Conservation (phyloP, 1,140 invertebrate genomes). For the Macrosteles quadrilineatus region DNA sequence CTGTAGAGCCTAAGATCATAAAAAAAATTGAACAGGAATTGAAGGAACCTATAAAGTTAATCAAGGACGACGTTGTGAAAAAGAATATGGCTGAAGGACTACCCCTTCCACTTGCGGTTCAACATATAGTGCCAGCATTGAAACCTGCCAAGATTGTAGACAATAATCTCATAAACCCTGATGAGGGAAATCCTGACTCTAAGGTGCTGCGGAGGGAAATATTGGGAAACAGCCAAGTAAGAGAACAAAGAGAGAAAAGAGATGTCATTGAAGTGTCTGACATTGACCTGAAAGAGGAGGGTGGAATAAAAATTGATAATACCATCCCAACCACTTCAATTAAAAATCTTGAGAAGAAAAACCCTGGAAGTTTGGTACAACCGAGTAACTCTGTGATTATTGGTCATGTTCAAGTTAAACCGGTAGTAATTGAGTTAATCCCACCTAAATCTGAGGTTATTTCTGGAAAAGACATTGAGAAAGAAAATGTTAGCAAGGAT, state of each 20-base stretch:
- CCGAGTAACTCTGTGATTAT: constrained; percentile 15
- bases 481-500: too few species aligned
- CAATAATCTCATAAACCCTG: background rate
- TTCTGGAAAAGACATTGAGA: too few species aligned
- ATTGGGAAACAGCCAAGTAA: constrained; percentile 11
- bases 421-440: background rate
- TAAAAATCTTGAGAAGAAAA: background rate
- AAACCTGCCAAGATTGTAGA: constrained; percentile 9
- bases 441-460: background rate
- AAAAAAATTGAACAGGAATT: constrained; percentile 41
- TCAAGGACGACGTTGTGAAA: constrained; percentile 44
- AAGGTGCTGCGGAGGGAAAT: constrained; percentile 25
- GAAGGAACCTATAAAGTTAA: constrained; percentile 41
- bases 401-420: constrained; percentile 38
- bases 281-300: background rate
- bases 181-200: background rate
- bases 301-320: too few species aligned
- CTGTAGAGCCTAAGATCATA: constrained; percentile 29
- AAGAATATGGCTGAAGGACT: constrained; percentile 36
- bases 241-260: constrained; percentile 31
- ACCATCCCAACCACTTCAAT: background rate
- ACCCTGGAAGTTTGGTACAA: background rate
- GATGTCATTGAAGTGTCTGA: background rate
- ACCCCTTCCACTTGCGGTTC: constrained; percentile 36
- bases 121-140: background rate